phyloP scores from a whole-genome alignment of 2,888 invertebrate genomes.

The Operophtera brumata region DNA sequence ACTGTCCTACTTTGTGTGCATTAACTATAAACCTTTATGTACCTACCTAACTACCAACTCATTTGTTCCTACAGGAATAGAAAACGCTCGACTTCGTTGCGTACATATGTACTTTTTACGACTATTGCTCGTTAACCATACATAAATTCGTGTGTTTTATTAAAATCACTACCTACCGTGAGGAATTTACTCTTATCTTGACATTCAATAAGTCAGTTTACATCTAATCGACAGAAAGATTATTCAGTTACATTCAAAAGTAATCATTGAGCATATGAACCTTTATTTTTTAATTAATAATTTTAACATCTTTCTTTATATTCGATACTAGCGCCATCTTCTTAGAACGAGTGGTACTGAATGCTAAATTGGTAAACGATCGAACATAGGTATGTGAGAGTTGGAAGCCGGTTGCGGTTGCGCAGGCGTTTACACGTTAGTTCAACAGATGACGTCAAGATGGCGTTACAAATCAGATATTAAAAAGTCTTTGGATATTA shows the following conservation, averaged over 20 bases:
- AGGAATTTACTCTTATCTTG: no score
- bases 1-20: constrained; percentile 33
- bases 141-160: no score
- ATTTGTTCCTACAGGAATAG: neutral
- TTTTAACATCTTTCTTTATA: neutral
- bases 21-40: constrained; percentile 4
- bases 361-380: neutral
- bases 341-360: neutral
- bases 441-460: constrained; percentile 13
- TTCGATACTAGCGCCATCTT: constrained; percentile 34
- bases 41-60: no score
- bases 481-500: no score
- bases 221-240: no score
- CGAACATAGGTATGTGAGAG: neutral
- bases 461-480: constrained; percentile 20
- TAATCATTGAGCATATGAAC: no score
- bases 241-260: no score
- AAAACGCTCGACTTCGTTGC: no score
- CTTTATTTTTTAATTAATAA: neutral
- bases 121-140: no score
- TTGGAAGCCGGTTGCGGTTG: neutral
- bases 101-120: no score
- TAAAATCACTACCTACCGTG: no score
- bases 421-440: constrained; percentile 19
- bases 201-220: no score